Percentiles rank a stretch among this genome's conserved stretches.
These are phyloP conservation scores for Gymnoscopelus braueri DNA, from an alignment of 2,797 vertebrate species.

Conservation along the genomic window DNA sequence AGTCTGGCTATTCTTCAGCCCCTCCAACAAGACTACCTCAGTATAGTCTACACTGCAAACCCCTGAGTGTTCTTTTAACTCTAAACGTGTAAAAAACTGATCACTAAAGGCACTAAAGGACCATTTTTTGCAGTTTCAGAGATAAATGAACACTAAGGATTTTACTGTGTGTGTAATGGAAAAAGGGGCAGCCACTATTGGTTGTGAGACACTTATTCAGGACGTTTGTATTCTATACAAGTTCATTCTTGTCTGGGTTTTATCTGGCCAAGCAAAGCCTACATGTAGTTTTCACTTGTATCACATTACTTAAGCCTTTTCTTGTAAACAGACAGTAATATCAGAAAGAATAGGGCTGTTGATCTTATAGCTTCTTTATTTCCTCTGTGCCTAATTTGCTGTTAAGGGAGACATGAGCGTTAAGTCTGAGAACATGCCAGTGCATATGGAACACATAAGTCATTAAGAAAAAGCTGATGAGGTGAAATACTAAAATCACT, in stretches of 20 bases:
- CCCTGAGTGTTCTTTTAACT: too few species aligned
- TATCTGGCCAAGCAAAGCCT: neutral
- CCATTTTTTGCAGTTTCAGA: too few species aligned
- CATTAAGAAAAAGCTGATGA: conserved; percentile 53
- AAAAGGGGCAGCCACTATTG: neutral
- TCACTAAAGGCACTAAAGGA: too few species aligned
- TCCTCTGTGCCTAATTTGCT: conserved; percentile 52
- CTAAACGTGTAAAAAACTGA: too few species aligned
- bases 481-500: conserved; percentile 30
- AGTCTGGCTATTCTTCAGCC: conserved; percentile 44
- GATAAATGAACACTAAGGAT: too few species aligned
- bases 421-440: conserved; percentile 31
- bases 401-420: conserved; percentile 23
- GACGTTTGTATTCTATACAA: neutral
- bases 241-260: neutral
- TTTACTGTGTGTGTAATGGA: neutral
- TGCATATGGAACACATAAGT: conserved; percentile 45
- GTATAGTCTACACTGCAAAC: neutral
- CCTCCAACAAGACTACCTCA: conserved; percentile 19
- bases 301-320: conserved; percentile 10
- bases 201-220: too few species aligned
- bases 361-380: conserved; percentile 41
- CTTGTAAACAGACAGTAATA: conserved; percentile 3
- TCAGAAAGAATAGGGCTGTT: conserved; percentile 10
- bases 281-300: neutral